Base-by-base conservation (phyloP, 2,113 vertebrate genomes). In the Menidia beryllina region DNA sequence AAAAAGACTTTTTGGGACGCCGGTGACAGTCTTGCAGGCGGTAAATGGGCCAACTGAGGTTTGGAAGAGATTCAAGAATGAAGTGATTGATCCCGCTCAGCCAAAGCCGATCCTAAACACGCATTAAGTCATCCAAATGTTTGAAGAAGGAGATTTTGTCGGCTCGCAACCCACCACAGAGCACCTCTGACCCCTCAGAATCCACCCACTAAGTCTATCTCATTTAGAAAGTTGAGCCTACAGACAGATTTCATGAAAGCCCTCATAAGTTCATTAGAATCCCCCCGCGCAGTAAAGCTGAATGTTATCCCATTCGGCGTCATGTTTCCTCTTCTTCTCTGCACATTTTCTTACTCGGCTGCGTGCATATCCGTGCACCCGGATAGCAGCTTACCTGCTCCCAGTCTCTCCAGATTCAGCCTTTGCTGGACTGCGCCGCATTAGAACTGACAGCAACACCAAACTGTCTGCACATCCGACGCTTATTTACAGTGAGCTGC, bases 401-500 rank as follows among this genome's bases (percentile, higher is more conserved):
- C 30, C 30, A 34, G 7, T 34, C 30, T 6, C 30, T 8, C n/a
- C 26, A 25, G 14, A 3, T 39, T 34, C 3, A 5, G 15, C 21
- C 7, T n/a, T 54, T 17, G 64, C 10, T 55, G 30, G 24, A 12
- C 27, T 41, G 7, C 6, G 39, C 17, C 63, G 27, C 19, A 34
- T 34, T 34, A 34, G 30, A 34, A 34, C 7, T 34, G 30, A 34
- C 30, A 34, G 30, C 7, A 34, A 34, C 30, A 34, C 30, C 30
- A 34, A 34, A 5, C 30, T 34, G 10, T 19, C 25, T 27, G 17
- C 66, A 56, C 56, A 34, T 64, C 9, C 26, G 13, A 20, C 59
- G 41, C 41, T 49, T 75, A 82, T 78, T 77, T 60, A 72, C 72
- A 72, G 45, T 4, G 7, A 41, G 47, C 69, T 55, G 55, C 70